These are phyloP conservation scores for Corythoichthys haematopterus DNA, from an alignment of 2,113 vertebrate species.

Conservation along the genomic window DNA sequence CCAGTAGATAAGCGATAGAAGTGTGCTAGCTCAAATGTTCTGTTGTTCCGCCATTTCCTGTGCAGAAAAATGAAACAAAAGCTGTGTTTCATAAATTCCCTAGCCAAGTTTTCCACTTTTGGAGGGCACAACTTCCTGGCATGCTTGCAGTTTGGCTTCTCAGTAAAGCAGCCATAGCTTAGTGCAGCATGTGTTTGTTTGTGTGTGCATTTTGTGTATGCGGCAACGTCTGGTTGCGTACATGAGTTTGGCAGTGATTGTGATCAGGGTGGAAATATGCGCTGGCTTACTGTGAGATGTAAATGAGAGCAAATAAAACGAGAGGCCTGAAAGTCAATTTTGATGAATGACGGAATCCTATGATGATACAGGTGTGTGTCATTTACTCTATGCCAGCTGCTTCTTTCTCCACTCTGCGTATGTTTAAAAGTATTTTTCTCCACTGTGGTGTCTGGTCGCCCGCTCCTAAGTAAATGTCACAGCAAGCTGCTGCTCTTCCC, in stretches of 20 bases:
- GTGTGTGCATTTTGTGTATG: conserved; percentile 23
- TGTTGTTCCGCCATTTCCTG: conserved; percentile 19
- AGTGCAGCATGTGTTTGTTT: conserved; percentile 19
- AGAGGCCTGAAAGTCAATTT: conserved; percentile 35
- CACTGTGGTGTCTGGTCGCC: conserved; percentile 55
- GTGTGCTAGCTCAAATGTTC: conserved; percentile 18
- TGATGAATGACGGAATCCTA: conserved; percentile 30
- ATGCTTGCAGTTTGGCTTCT: conserved; percentile 12
- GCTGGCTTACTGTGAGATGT: conserved; percentile 40
- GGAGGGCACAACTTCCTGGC: conserved; percentile 20
- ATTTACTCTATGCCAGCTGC: conserved; percentile 28
- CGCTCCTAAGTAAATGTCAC: conserved; percentile 75
- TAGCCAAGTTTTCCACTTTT: conserved; percentile 27
- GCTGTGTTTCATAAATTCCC: conserved; percentile 6
- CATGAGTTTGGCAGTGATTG: conserved; percentile 24
- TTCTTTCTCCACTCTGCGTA: conserved; percentile 21
- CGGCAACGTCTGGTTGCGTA: conserved; percentile 16
- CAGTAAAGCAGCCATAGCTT: conserved; percentile 25
- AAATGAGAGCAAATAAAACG: conserved; percentile 52
- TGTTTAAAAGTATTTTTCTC: conserved; percentile 28
- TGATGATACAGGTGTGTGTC: conserved; percentile 59
- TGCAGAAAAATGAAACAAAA: conserved; percentile 36
- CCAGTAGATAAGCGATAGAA: conserved; percentile 9
- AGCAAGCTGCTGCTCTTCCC: conserved; percentile 77
- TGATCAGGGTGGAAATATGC: conserved; percentile 33